Evolutionary conservation across 2,888 invertebrate genomes (phyloP), one percentile per base, ranked within the genome.

Genomic region (Oscheius myriophilus): DNA sequence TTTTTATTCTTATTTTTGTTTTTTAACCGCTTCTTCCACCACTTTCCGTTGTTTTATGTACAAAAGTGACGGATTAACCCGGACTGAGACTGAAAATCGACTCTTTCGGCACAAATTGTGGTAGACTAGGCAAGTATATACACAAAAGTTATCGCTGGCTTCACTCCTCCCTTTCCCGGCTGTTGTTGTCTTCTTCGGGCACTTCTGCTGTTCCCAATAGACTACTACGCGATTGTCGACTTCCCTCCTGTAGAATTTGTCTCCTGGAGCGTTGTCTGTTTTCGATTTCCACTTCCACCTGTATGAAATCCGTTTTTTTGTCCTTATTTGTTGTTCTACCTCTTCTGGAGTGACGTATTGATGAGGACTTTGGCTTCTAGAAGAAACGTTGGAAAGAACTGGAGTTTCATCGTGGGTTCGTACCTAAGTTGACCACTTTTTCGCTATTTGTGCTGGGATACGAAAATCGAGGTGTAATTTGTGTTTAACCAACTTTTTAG

Each of bases 321-420:
- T 18, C 4, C 2, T 25, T 54, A 1, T 41, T 6, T 1, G 3
- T 6, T 33, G 23, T 16, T 18, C 3, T 26, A 67, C 67, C 61
- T 67, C 67, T n/a, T 67, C 67, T 21, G 67, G 61, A 18, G 67
- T 65, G 11, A 45, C 55, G 21, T 65, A 65, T 2, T 65, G 33
- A n/a, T 52, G 23, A 11, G 67, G 67, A 33, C 59, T 67, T 7
- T 59, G 61, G 21, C 59, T 59, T 42, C 67, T 49, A 1, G 67
- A 67, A 18, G 67, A 67, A 1, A 59, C 67, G 23, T 67, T 67
- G 1, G 59, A 59, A 3, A 67, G 51, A 42, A 67, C 67, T 21
- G 67, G 67, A 12, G 67, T 67, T 49, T 67, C 67, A 45, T 57
- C 46, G 18, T 65, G 54, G 11, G 54, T 49, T 25, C 45, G 26